Evolutionary conservation across 2,113 vertebrate genomes (phyloP).

Genomic region (Lutjanus erythropterus): DNA sequence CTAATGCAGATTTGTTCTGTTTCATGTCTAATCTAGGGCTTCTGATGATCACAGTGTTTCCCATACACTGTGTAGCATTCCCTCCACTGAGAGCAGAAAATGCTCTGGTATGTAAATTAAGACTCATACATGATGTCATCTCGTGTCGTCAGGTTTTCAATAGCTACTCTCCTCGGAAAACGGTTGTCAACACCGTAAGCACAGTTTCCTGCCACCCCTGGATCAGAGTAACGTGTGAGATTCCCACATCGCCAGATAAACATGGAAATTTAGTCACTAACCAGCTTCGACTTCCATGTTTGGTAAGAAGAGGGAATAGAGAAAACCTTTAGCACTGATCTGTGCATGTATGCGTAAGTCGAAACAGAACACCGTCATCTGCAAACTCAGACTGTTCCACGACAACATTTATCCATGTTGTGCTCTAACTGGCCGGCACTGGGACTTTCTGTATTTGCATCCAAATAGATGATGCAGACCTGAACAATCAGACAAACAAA

Average conservation of each 20-base stretch:
- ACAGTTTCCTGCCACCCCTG: conserved; percentile 1
- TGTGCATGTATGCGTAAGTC: background rate
- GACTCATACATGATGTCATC: conserved; percentile 44
- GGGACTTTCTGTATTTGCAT: conserved; percentile 13
- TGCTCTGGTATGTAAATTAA: conserved; percentile 56
- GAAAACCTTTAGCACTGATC: background rate
- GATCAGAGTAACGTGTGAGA: conserved; percentile 1
- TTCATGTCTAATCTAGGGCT: conserved; percentile 52
- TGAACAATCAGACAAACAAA: conserved; percentile 3
- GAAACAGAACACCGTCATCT: conserved; percentile 11
- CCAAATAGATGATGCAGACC: background rate
- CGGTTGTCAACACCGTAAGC: conserved; percentile 8
- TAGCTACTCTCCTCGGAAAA: background rate
- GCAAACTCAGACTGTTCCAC: background rate
- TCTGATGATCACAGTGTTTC: conserved; percentile 43
- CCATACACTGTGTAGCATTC: conserved; percentile 19
- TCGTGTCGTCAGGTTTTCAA: conserved; percentile 31
- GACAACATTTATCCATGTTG: background rate
- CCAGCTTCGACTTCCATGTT: background rate
- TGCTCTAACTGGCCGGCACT: background rate
- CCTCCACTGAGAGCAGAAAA: conserved; percentile 5
- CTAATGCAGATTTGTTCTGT: conserved; percentile 40
- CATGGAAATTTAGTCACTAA: background rate
- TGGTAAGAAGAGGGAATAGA: rapidly evolving
- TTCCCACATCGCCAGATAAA: conserved; percentile 16